A percentile compares a stretch with the other conserved stretches of the same genome.
Evolutionary conservation across 2,888 invertebrate species (phyloP).

Genomic region (Abscondita cerata): DNA sequence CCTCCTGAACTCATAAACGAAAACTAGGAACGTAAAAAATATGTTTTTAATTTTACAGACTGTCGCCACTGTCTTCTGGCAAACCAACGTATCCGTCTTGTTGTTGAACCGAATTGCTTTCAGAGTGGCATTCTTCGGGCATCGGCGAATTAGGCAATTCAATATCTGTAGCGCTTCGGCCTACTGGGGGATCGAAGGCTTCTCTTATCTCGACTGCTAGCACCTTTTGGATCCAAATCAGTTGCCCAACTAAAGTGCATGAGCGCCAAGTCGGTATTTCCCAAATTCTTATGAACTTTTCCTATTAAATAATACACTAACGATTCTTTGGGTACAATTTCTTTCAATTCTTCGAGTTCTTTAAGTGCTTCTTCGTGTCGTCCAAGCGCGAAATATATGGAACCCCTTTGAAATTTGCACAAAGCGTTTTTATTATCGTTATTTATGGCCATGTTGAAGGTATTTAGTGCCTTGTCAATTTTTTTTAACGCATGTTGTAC

Average conservation of each 20-base stretch:
- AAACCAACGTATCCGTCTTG: conserved; percentile 47
- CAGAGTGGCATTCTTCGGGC: conserved; percentile 50
- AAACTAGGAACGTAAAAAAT: conserved; percentile 12
- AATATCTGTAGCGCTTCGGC: conserved; percentile 47
- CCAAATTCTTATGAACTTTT: conserved; percentile 95
- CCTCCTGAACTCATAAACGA: neutral
- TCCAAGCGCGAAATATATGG: conserved; percentile 89
- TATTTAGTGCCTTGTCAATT: conserved; percentile 86
- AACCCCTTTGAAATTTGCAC: conserved; percentile 96
- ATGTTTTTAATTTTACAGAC: conserved; percentile 46
- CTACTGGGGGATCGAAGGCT: conserved; percentile 72
- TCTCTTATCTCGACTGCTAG: conserved; percentile 97
- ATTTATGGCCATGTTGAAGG: conserved; percentile 85
- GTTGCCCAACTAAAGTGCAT: conserved; percentile 99
- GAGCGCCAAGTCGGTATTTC: conserved; percentile 91
- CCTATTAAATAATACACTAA: conserved; percentile 98
- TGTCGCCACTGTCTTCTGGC: conserved; percentile 56
- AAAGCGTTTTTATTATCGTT: conserved; percentile 90
- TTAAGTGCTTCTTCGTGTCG: conserved; percentile 86
- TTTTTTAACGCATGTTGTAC: conserved; percentile 93
- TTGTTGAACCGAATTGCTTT: conserved; percentile 50
- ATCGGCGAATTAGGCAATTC: conserved; percentile 51
- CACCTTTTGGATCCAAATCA: conserved; percentile 97
- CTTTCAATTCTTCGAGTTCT: conserved; percentile 93
- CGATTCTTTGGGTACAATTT: conserved; percentile 93